Evolutionary conservation across 2,888 invertebrate species (phyloP), one percentile per base, ranked within the genome.

Genomic region (Physocephala rufipes): DNA sequence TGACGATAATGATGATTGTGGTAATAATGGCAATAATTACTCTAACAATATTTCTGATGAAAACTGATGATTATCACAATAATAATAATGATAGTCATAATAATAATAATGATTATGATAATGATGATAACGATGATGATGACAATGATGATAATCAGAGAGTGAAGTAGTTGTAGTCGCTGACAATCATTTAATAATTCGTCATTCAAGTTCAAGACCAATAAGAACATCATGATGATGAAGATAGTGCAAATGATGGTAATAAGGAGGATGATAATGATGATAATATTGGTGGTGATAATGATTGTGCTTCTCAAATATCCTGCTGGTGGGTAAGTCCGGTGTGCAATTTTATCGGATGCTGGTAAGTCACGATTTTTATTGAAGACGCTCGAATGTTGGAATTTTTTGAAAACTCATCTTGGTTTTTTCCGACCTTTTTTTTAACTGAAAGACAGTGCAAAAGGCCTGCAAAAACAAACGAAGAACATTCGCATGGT

Each of bases 261-360:
- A 3, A 58, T 1, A 28, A 9, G 1, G 28, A 26, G 15, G 58
- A 58, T 13, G 16, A 0, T 1, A 28, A 58, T 16, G 28, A 2
- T 24, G 26, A 28, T 28, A 16, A 58, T 13, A 16, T 78, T 78
- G 81, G 78, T 51, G 28, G 12, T 65, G 65, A 49, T 59, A 51
- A 61, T 61, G 68, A 68, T 81, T 79, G 78, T 74, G 75, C 80
- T 82, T 80, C 82, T 83, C 79, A 81, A 83, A 81, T 82, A 83
- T 83, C 82, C 82, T 83, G 82, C 83, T 83, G 83, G 83, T 83
- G 82, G 83, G 82, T 82, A 83, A 78, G 80, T 71, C 74, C 71
- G 77, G 77, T 75, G 76, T 78, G 78, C 79, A 76, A 79, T 78
- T 82, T 81, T 83, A 82, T 83, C 82, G 83, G 83, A 83, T 83